These are phyloP conservation scores for Bombus pascuorum DNA, from an alignment of 1,140 invertebrate species.

Conservation along the genomic window DNA sequence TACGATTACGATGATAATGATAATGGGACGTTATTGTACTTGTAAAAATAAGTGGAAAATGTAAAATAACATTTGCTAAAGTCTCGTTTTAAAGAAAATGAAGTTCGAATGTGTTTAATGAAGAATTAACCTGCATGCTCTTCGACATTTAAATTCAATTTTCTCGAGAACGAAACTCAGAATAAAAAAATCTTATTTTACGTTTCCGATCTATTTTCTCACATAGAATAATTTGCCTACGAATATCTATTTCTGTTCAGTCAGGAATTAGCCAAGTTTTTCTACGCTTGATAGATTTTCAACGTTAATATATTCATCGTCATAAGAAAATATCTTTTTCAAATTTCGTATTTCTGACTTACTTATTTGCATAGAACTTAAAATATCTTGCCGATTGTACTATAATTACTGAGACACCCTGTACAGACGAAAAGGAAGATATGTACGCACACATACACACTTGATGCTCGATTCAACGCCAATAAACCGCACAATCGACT, in stretches of 20 bases:
- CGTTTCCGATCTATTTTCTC: background rate
- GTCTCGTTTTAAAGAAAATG: background rate
- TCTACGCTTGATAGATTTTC: no score
- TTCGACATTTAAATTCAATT: no score
- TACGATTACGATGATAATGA: no score
- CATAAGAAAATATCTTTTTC: no score
- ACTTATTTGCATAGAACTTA: no score
- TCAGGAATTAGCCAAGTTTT: no score
- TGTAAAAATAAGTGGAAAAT: background rate
- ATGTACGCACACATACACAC: background rate
- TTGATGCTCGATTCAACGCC: background rate
- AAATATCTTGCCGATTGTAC: background rate
- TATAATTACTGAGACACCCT: background rate
- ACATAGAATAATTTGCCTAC: no score
- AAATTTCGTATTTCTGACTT: background rate
- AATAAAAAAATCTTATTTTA: background rate
- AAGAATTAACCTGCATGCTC: no score
- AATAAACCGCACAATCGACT: constrained; percentile 25
- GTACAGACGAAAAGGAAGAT: background rate
- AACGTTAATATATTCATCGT: no score
- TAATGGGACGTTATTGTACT: background rate
- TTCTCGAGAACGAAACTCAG: background rate
- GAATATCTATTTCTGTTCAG: no score
- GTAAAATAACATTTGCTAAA: background rate
- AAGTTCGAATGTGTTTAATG: background rate